Conservation (phyloP, 2,888 invertebrate species). For the Caenorhabditis panamensis region DNA sequence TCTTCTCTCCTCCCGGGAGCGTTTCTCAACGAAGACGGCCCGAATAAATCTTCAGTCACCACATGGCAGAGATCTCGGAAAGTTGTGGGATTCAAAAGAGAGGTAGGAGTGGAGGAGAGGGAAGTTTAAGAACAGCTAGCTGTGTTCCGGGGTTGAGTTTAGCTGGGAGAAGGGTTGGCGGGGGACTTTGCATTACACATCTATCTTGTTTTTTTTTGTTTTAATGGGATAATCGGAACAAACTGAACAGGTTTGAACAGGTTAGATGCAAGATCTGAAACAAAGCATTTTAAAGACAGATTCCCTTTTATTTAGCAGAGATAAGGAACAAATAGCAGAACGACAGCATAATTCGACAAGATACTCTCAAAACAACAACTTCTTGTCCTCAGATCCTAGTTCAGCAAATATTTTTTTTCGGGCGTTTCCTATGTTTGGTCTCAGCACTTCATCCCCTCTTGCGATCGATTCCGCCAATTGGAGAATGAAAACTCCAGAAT, state of each 20-base stretch:
- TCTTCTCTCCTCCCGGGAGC: slow-evolving; percentile 23
- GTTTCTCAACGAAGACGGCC: too few species aligned
- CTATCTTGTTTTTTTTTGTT: background rate
- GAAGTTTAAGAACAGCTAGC: slow-evolving; percentile 51
- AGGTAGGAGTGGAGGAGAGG: slow-evolving; percentile 9
- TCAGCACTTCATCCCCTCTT: background rate
- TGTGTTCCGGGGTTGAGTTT: slow-evolving; percentile 22
- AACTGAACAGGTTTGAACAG: too few species aligned
- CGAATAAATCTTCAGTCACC: slow-evolving; percentile 58
- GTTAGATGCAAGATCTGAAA: too few species aligned
- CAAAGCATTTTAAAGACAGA: too few species aligned
- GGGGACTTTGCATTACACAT: slow-evolving; percentile 27
- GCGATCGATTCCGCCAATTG: background rate
- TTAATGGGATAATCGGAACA: slow-evolving; percentile 36
- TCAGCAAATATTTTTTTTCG: too few species aligned
- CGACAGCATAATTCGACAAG: too few species aligned
- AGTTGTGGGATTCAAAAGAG: slow-evolving; percentile 22
- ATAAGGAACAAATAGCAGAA: too few species aligned
- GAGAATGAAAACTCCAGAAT: background rate
- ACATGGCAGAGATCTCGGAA: slow-evolving; percentile 41
- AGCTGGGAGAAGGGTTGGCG: background rate
- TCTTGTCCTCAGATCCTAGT: too few species aligned
- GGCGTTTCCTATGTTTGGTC: too few species aligned
- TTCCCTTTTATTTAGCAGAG: too few species aligned
- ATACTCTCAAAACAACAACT: too few species aligned